A percentile compares a stretch with the other conserved stretches of the same genome.
phyloP scores from a whole-genome alignment of 2,888 invertebrate species.

The Xanthostigma xanthostigma region DNA sequence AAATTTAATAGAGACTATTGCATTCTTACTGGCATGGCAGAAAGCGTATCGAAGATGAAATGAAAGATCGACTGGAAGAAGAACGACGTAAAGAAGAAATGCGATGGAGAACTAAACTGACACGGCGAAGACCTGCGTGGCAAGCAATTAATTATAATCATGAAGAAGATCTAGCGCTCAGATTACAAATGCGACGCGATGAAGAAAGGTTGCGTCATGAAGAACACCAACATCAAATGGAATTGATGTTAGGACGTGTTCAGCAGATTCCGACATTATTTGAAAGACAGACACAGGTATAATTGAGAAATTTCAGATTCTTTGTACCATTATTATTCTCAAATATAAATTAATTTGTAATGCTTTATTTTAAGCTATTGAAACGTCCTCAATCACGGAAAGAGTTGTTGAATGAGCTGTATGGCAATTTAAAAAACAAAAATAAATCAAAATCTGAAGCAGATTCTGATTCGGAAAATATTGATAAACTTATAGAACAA shows the following conservation, averaged over 20 bases:
- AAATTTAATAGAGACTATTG: too few species aligned
- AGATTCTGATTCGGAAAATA: too few species aligned
- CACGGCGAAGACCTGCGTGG: slow-evolving; percentile 55
- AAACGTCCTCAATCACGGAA: too few species aligned
- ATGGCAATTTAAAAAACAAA: too few species aligned
- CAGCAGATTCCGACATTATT: slow-evolving; percentile 55
- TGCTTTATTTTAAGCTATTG: too few species aligned
- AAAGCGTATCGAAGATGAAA: slow-evolving; percentile 46
- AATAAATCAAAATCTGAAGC: too few species aligned
- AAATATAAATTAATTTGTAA: too few species aligned
- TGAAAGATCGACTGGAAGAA: slow-evolving; percentile 40
- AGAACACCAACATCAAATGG: slow-evolving; percentile 54
- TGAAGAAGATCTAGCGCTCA: slow-evolving; percentile 50
- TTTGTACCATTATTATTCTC: not conserved
- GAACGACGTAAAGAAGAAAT: slow-evolving; percentile 40
- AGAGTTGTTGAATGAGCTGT: too few species aligned
- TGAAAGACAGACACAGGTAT: slow-evolving; percentile 49
- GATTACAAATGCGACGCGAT: slow-evolving; percentile 47
- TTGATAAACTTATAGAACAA: too few species aligned
- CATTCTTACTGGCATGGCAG: slow-evolving; percentile 18
- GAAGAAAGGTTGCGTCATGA: slow-evolving; percentile 52
- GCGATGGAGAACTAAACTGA: slow-evolving; percentile 40
- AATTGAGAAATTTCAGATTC: not conserved
- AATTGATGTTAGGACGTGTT: slow-evolving; percentile 53
- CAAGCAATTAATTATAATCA: slow-evolving; percentile 47